Base-by-base conservation (phyloP, 2,113 vertebrate genomes). In the Epinephelus cyanopodus region DNA sequence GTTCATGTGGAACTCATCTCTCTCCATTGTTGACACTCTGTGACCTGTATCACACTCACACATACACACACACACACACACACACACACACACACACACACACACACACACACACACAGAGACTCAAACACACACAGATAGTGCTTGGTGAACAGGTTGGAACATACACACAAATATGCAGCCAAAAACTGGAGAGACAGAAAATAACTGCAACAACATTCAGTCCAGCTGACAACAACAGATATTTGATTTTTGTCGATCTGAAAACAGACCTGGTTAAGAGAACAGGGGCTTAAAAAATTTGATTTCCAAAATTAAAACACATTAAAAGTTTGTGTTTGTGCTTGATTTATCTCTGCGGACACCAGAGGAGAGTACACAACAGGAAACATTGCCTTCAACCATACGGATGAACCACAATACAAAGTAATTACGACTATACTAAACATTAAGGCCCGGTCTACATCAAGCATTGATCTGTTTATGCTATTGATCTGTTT, bases 1-100 rank as follows among this genome's bases (percentile, higher is more conserved):
- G 37, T 89, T 93, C 89, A 92, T 90, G 91, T 83, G 88, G 87
- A 93, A 93, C 93, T 92, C 79, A 93, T 93, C 92, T 87, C 79
- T 82, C 75, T 85, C 87, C 89, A 89, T 90, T 94, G 93, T 94
- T 93, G 91, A 93, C 90, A 91, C 81, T 84, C 90, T 86, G 80
- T 92, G 92, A 93, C 93, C 92, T 92, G 89, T 84, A 88, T 87
- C 90, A 54, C 39, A 74, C 61, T 86, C 78, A 58, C 65, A 81
- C 58, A 78, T 57, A 66, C 81, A 87, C 58, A 82, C 37, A 52
- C 52, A 60, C 50, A 78, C 56, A 73, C 62, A 75, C 39, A 85
- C 70, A 27, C 23, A 62, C 60, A 62, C 15, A 4, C 11, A 57
- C 4, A 25, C 56, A 25, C 56, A 57, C 56, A 14, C 53, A 89